Evolutionary conservation across 2,113 vertebrate species (phyloP).

Genomic region (Theropithecus gelada): DNA sequence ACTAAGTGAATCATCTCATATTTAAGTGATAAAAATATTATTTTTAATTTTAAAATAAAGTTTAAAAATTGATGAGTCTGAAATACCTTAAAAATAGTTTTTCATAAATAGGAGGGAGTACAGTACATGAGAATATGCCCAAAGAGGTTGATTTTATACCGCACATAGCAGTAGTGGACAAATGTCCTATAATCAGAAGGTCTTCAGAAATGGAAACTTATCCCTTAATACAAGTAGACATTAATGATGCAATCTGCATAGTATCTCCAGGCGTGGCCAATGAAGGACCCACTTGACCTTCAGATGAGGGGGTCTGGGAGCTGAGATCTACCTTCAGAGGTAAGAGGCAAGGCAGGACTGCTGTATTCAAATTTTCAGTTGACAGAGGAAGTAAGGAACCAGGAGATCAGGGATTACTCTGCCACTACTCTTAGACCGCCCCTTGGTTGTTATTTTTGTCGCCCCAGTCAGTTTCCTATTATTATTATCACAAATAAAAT

Average conservation of each 20-base stretch:
- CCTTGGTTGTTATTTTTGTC: neutral
- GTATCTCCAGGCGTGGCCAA: neutral
- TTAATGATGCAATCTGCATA: neutral
- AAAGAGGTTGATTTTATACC: neutral
- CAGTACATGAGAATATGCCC: neutral
- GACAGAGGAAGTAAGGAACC: neutral
- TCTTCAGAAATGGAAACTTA: neutral
- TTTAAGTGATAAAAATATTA: neutral
- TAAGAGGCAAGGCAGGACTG: neutral
- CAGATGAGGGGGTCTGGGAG: neutral
- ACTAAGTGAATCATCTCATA: neutral
- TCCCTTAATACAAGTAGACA: neutral
- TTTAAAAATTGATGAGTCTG: neutral
- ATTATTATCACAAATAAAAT: neutral
- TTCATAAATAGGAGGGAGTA: neutral
- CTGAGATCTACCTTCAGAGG: neutral
- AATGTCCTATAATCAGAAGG: neutral
- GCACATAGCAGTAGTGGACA: neutral
- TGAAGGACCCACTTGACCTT: neutral
- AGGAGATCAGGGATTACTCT: neutral
- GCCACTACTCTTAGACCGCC: neutral
- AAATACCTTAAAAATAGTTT: neutral
- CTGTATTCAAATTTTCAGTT: neutral
- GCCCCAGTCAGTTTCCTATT: neutral
- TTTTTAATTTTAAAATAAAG: neutral